Conservation (phyloP, 2,113 vertebrate genomes). For the Ptilonorhynchus violaceus region DNA sequence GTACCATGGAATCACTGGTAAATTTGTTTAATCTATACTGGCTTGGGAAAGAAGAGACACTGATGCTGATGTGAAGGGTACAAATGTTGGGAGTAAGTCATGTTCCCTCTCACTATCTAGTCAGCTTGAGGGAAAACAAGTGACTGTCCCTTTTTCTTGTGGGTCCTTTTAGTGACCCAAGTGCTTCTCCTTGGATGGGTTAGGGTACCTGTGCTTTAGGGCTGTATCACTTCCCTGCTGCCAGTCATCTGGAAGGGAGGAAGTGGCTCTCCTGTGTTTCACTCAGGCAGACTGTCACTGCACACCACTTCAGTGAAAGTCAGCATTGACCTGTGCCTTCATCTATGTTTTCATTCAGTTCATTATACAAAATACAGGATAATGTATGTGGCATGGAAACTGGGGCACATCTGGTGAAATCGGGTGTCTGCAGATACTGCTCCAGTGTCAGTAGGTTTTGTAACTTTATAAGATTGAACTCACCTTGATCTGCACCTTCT, state of each 20-base stretch:
- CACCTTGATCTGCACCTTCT: not conserved
- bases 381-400: not conserved
- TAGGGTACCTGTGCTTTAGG: not conserved
- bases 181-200: not conserved
- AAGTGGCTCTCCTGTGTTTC: not conserved
- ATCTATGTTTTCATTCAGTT: not conserved
- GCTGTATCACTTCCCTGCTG: not conserved
- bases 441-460: not conserved
- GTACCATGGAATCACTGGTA: not conserved
- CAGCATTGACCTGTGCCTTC: not conserved
- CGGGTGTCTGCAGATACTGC: not conserved
- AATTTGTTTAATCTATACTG: not conserved
- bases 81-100: not conserved
- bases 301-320: not conserved
- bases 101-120: not conserved
- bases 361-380: not conserved
- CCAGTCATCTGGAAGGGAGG: not conserved
- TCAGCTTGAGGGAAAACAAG: not conserved
- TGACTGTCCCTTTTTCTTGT: not conserved
- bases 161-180: not conserved
- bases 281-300: not conserved
- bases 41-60: not conserved
- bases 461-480: not conserved
- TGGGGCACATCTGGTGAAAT: not conserved
- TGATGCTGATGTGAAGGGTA: not conserved